A percentile compares a stretch with the other conserved stretches of the same genome.
These are phyloP conservation scores for Gastrophysa polygoni DNA, from an alignment of 2,888 invertebrate species.

Conservation along the genomic window DNA sequence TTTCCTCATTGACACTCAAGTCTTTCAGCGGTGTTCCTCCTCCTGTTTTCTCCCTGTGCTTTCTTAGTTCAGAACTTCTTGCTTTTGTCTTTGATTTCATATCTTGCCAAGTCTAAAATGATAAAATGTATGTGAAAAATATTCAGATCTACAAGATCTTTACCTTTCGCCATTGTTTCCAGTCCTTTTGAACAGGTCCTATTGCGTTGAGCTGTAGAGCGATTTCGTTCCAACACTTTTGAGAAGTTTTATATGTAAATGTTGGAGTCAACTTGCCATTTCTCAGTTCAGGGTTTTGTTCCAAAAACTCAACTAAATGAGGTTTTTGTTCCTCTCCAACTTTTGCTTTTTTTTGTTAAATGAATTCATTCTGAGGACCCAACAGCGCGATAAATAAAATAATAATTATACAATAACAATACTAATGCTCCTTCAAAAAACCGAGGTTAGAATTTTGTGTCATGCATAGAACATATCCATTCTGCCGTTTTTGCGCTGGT, in stretches of 20 bases:
- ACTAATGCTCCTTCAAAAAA: background rate
- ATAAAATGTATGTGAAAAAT: slow-evolving; percentile 1
- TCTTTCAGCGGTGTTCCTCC: background rate
- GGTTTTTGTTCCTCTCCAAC: slow-evolving; percentile 1
- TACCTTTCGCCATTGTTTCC: slow-evolving; percentile 13
- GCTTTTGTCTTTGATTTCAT: slow-evolving; percentile 6
- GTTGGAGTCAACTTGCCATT: background rate
- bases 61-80: background rate
- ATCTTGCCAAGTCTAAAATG: slow-evolving; percentile 7
- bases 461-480: too few relatives aligned
- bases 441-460: too few relatives aligned
- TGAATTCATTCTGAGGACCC: background rate
- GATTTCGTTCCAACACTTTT: background rate
- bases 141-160: background rate
- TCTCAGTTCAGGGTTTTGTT: background rate
- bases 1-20: background rate
- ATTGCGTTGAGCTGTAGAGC: slow-evolving; percentile 1
- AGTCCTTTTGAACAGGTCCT: slow-evolving; percentile 4
- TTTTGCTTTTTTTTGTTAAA: background rate
- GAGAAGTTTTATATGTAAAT: slow-evolving; percentile 2
- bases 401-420: background rate
- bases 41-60: background rate
- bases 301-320: background rate
- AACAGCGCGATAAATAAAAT: background rate
- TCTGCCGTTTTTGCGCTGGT: too few relatives aligned